Conservation (phyloP, 2,797 vertebrate species). For the Clamator glandarius region DNA sequence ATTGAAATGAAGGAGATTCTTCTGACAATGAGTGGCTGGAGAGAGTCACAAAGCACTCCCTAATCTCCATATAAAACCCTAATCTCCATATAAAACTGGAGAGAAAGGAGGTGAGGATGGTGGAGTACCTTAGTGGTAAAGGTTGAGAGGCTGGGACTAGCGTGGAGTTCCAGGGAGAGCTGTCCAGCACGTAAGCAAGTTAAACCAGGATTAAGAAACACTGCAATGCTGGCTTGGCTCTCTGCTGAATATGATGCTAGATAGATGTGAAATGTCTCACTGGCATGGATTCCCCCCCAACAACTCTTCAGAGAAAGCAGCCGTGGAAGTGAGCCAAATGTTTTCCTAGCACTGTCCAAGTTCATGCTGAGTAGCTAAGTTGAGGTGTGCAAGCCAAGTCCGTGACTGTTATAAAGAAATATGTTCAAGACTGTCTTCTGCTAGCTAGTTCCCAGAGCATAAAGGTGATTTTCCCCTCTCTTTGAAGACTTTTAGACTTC, state of each 20-base stretch:
- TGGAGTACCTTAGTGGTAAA: neutral
- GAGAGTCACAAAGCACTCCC: neutral
- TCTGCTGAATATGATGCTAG: neutral
- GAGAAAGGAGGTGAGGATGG: neutral
- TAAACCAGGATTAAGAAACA: neutral
- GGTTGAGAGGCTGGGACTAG: neutral
- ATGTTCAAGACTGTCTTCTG: constrained; percentile 38
- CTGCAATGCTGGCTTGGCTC: neutral
- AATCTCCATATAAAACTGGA: neutral
- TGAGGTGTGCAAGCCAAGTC: constrained; percentile 51
- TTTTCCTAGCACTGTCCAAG: constrained; percentile 37
- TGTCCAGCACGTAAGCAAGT: neutral
- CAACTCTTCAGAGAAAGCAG: constrained; percentile 41
- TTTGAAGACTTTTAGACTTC: neutral
- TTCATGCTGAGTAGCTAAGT: constrained; percentile 44
- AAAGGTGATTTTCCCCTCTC: neutral
- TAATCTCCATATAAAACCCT: neutral
- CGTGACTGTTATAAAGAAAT: constrained; percentile 55
- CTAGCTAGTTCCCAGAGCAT: constrained; percentile 22
- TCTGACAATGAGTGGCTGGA: neutral
- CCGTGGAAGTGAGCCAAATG: constrained; percentile 28
- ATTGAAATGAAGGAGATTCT: neutral
- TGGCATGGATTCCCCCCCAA: neutral
- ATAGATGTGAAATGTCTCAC: neutral
- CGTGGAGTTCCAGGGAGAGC: neutral